Conservation (phyloP, 2,888 invertebrate species). For the Phytoseiulus persimilis region DNA sequence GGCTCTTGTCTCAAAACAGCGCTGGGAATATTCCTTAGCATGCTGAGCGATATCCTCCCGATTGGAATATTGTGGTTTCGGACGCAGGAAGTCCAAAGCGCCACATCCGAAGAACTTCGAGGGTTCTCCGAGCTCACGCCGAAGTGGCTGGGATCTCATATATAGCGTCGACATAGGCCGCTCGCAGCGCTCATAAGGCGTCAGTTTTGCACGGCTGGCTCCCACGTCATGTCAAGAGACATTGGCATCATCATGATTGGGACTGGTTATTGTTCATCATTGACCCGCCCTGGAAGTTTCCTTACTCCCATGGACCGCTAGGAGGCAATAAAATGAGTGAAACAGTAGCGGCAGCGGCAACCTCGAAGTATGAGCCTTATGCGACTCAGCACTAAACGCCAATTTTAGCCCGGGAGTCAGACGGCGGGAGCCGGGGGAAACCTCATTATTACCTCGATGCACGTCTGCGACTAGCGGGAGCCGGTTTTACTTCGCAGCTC, state of each 20-base stretch:
- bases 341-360: not conserved
- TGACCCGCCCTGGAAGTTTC: not conserved
- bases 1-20: too few relatives aligned
- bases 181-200: not conserved
- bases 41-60: too few relatives aligned
- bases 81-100: too few relatives aligned
- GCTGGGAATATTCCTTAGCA: too few relatives aligned
- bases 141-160: too few relatives aligned
- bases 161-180: too few relatives aligned
- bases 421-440: not conserved
- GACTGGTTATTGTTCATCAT: not conserved
- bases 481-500: not conserved
- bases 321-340: not conserved
- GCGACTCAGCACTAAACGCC: not conserved
- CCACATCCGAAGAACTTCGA: too few relatives aligned
- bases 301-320: not conserved
- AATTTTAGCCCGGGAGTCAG: not conserved
- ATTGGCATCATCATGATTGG: not conserved
- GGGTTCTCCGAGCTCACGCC: too few relatives aligned
- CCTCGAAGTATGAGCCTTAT: not conserved
- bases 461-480: not conserved
- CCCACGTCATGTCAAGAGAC: not conserved
- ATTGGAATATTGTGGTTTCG: too few relatives aligned
- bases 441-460: not conserved
- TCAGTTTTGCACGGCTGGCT: not conserved